These are phyloP conservation scores for Xanthia icteritia DNA, from an alignment of 2,888 invertebrate species.

Conservation along the genomic window DNA sequence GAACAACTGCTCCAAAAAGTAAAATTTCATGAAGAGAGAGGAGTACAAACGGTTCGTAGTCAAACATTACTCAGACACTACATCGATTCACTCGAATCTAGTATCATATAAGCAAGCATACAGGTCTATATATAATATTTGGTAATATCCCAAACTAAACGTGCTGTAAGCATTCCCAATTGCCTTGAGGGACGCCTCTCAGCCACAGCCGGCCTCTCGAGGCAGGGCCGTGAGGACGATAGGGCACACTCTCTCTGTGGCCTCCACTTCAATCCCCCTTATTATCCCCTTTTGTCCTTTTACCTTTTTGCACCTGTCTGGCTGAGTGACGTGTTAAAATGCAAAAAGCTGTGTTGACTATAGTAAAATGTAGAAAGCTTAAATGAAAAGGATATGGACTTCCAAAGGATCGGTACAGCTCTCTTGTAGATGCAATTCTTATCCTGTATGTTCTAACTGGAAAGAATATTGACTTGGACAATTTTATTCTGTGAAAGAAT, in stretches of 20 bases:
- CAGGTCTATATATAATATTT: constrained; percentile 47
- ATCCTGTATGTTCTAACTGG: neutral
- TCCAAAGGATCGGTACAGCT: constrained; percentile 12
- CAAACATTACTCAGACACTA: neutral
- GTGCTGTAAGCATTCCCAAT: constrained; percentile 66
- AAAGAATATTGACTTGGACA: neutral
- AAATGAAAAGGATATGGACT: constrained; percentile 44
- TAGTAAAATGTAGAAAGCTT: constrained; percentile 44
- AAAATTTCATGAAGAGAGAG: neutral
- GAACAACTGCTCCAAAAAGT: constrained; percentile 9
- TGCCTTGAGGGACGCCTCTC: constrained; percentile 65
- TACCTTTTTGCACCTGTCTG: constrained; percentile 81
- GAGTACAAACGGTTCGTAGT: neutral
- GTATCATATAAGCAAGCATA: neutral
- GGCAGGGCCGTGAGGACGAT: constrained; percentile 73
- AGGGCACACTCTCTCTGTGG: constrained; percentile 82
- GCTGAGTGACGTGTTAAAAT: constrained; percentile 67
- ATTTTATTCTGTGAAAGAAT: neutral
- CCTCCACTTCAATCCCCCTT: constrained; percentile 77
- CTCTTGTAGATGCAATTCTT: constrained; percentile 10
- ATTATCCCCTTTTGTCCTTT: constrained; percentile 82
- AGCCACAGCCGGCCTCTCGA: constrained; percentile 70
- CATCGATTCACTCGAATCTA: neutral
- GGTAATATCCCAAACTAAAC: constrained; percentile 58
- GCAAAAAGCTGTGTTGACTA: constrained; percentile 62